Evolutionary conservation across 2,113 vertebrate genomes (phyloP), one percentile per base, ranked within the genome.

Genomic region (Macquaria australasica): DNA sequence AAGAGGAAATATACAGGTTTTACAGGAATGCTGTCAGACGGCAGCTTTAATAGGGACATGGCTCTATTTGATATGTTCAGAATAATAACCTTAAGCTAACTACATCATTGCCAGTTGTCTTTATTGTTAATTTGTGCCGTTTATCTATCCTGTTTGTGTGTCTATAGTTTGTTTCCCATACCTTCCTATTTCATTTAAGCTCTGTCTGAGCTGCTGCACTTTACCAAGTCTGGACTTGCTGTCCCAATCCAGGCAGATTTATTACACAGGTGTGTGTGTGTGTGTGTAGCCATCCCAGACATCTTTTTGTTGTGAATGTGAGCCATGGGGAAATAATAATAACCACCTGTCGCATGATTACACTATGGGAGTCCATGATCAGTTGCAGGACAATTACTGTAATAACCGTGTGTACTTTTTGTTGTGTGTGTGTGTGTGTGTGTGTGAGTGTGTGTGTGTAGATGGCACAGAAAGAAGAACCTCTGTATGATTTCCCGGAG

Each of bases 401-500:
- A 31, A 77, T 78, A 7, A 56, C 58, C 1, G 43, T 70, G 50
- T 72, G 59, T 76, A 18, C 28, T 58, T 62, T 56, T 68, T 56
- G 31, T 56, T 71, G 9, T 50, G 21, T 48, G 8, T 8, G 10
- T 37, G 45, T 77, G 63, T 66, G 28, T 73, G 34, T 48, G n/a
- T 51, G 28, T 62, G 39, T 66, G n/a, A 70, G 18, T 73, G 55
- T 64, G 45, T 68, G 4, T 59, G 21, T 87, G 63, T 69, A 96
- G 95, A 96, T 96, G 92, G 92, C 91, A 31, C 88, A 95, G 80
- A 88, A 95, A 71, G 89, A 88, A 34, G 96, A 96, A 62, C 97
- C 96, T 0, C 90, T 96, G 48, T 98, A 97, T 58, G 96, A 96
- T 74, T 96, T 95, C 68, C 96, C 96, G 0, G 95, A 96, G 60